These are phyloP conservation scores for Pogonocherus hispidulus DNA, from an alignment of 2,888 invertebrate genomes.

Conservation along the genomic window DNA sequence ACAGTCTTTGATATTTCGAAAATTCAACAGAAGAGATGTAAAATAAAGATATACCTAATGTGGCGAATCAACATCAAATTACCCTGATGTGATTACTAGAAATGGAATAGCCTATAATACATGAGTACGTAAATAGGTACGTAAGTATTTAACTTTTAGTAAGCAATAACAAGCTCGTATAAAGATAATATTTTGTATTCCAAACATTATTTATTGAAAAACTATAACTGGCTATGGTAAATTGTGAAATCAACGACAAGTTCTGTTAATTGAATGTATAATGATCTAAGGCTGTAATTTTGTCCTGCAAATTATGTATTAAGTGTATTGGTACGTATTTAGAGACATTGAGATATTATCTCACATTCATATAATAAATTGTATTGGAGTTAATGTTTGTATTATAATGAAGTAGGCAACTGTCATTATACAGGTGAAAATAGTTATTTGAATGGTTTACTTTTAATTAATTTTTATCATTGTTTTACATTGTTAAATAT, in stretches of 20 bases:
- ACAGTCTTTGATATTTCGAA: no score
- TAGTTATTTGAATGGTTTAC: neutral
- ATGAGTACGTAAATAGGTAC: neutral
- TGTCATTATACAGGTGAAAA: neutral
- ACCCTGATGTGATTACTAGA: no score
- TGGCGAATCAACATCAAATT: no score
- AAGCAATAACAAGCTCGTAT: neutral
- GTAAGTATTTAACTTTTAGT: neutral
- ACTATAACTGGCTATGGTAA: neutral
- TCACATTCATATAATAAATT: neutral
- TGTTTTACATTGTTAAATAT: no score
- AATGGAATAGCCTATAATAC: no score
- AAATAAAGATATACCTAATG: no score
- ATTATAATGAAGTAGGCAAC: neutral
- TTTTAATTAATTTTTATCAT: no score
- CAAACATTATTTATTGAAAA: neutral
- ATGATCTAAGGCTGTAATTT: neutral
- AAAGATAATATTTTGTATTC: neutral
- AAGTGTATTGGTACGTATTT: neutral
- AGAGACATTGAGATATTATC: neutral
- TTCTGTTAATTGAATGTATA: neutral
- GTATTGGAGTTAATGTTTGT: neutral
- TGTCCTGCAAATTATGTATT: neutral
- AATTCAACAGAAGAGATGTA: no score
- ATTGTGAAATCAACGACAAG: neutral